Percentiles rank a stretch among this genome's conserved stretches.
Conservation (phyloP, 2,888 invertebrate genomes). For the Toxonevra muliebris region DNA sequence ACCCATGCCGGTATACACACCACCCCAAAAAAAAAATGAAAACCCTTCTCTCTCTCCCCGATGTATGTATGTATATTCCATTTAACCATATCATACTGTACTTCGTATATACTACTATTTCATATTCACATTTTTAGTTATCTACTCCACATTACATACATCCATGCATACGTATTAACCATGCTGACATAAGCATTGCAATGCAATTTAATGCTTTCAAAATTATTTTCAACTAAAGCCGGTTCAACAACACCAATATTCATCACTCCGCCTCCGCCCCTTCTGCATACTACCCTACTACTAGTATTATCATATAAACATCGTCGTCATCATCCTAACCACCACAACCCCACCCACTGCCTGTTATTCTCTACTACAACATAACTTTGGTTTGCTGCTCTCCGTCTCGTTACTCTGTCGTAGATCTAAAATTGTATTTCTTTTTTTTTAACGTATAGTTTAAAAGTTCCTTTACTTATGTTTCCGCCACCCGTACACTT, state of each 20-base stretch:
- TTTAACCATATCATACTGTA: too few relatives aligned
- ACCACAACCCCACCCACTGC: conserved; percentile 30
- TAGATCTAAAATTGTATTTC: too few relatives aligned
- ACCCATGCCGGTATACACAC: conserved; percentile 13
- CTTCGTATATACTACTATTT: too few relatives aligned
- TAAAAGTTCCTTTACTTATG: too few relatives aligned
- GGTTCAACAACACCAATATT: conserved; percentile 44
- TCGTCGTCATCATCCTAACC: neutral
- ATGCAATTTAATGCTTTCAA: conserved; percentile 36
- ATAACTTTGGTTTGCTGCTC: too few relatives aligned
- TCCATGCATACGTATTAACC: conserved; percentile 35
- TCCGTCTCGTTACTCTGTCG: too few relatives aligned
- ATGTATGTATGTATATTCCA: too few relatives aligned
- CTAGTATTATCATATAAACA: neutral
- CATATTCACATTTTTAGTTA: conserved; percentile 1
- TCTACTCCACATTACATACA: conserved; percentile 23
- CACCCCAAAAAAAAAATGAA: neutral
- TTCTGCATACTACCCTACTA: neutral
- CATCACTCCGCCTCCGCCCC: conserved; percentile 20
- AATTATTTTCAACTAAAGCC: conserved; percentile 37
- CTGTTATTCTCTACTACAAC: too few relatives aligned
- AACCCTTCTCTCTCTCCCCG: too few relatives aligned
- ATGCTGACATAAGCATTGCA: conserved; percentile 37
- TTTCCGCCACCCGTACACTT: too few relatives aligned
- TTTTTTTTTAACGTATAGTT: too few relatives aligned